Conservation (phyloP, 2,888 invertebrate species). For the Asteroscopus sphinx region DNA sequence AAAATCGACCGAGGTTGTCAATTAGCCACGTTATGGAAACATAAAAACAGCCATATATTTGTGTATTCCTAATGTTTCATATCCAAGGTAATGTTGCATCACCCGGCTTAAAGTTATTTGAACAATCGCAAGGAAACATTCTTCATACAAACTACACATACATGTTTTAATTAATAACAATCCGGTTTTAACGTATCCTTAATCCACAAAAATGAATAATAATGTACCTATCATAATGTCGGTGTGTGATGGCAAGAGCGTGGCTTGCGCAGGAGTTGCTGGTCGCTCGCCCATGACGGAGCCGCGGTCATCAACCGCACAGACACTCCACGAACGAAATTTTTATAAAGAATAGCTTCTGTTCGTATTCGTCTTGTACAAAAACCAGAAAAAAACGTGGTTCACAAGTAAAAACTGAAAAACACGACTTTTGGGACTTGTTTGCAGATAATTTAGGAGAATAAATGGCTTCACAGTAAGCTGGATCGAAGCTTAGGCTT, state of each 20-base stretch:
- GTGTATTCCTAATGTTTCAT: background rate
- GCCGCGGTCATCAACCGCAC: conserved; percentile 69
- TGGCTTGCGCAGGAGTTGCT: conserved; percentile 61
- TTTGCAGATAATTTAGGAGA: conserved; percentile 25
- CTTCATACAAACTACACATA: conserved; percentile 45
- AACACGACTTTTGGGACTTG: conserved; percentile 23
- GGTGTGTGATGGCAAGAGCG: conserved; percentile 54
- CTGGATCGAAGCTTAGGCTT: conserved; percentile 12
- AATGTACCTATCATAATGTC: conserved; percentile 59
- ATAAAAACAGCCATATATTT: conserved; percentile 1
- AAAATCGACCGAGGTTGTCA: background rate
- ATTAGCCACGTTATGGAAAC: background rate
- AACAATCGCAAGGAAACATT: conserved; percentile 49
- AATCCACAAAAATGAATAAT: conserved; percentile 60
- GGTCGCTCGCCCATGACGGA: conserved; percentile 68
- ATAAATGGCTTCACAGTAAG: conserved; percentile 17
- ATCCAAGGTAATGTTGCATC: conserved; percentile 21
- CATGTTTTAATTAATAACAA: conserved; percentile 51
- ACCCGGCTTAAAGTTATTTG: conserved; percentile 30
- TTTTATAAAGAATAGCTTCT: conserved; percentile 62
- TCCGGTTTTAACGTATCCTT: conserved; percentile 59
- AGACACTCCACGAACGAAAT: conserved; percentile 63
- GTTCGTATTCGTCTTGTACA: conserved; percentile 53
- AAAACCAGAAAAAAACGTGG: conserved; percentile 54
- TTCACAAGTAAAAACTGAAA: conserved; percentile 43